phyloP scores from a whole-genome alignment of 2,888 invertebrate genomes.

The Fragum fragum region DNA sequence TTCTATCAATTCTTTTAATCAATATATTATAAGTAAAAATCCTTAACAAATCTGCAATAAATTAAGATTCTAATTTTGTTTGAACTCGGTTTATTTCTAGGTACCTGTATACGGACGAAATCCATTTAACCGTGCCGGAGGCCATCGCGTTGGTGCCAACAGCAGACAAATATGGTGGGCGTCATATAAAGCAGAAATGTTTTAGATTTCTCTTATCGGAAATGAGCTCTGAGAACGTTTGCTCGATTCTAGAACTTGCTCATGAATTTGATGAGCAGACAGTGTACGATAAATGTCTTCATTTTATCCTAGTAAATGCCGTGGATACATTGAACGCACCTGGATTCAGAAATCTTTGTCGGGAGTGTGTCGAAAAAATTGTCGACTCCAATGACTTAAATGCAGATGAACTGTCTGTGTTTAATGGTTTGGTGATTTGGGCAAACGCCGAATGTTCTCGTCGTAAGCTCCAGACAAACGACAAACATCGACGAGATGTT shows the following conservation, averaged over 20 bases:
- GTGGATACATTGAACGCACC: slow-evolving; percentile 43
- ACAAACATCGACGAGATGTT: slow-evolving; percentile 48
- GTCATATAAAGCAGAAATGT: slow-evolving; percentile 32
- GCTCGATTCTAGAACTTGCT: slow-evolving; percentile 47
- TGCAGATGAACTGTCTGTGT: slow-evolving; percentile 58
- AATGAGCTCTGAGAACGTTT: slow-evolving; percentile 59
- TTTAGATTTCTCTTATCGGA: slow-evolving; percentile 51
- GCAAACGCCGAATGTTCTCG: slow-evolving; percentile 55
- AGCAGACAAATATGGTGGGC: slow-evolving; percentile 39
- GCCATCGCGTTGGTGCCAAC: slow-evolving; percentile 35
- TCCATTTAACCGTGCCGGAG: slow-evolving; percentile 27
- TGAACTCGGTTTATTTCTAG: slow-evolving; percentile 42
- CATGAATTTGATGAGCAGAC: slow-evolving; percentile 36
- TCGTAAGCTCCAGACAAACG: slow-evolving; percentile 33
- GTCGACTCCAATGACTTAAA: slow-evolving; percentile 56
- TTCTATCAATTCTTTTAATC: no score
- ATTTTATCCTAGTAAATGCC: slow-evolving; percentile 61
- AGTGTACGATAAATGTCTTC: slow-evolving; percentile 47
- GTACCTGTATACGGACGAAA: slow-evolving; percentile 55
- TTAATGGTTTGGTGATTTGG: slow-evolving; percentile 53
- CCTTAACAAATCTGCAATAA: no score
- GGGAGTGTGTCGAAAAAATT: slow-evolving; percentile 51
- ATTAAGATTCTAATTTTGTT: no score
- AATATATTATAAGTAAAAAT: no score
- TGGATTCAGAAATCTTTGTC: slow-evolving; percentile 47